Base-by-base conservation (phyloP, 2,888 invertebrate genomes). In the Calliphora vomitoria region DNA sequence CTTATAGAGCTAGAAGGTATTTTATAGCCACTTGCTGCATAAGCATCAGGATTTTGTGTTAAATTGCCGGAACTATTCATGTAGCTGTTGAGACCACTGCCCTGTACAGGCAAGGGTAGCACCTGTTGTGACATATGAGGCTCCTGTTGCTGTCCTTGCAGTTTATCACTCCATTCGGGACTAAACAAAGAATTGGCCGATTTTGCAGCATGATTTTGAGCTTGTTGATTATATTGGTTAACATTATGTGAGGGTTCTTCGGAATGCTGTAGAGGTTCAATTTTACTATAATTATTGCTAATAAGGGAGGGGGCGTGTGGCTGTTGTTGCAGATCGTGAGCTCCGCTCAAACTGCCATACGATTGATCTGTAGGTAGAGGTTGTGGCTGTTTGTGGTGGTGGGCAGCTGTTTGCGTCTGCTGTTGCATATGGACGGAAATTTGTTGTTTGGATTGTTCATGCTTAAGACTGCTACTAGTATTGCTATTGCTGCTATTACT, bases 101-200 rank as follows among this genome's bases (percentile, higher is more conserved):
- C 44, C 8, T 18, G 4, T 55, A 47, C 18, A 11, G 60, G 4
- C 38, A 69, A 20, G 41, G 81, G 58, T 66, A 25, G 72, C 20
- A 58, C 38, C 86, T 89, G 35, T 89, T 69, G 13, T 35, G 55
- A 35, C 89, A 85, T 69, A 44, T 88, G 89, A 71, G 84, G 86
- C 47, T 90, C 89, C 47, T 88, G 85, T 75, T 80, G 79, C 6
- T 75, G 79, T 0, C 72, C 58, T 58, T 79, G 84, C 85, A 90
- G 89, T 79, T 93, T 93, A n/a, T 93, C 93, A 81, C 90, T 92
- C 92, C 93, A 93, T 74, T 94, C 94, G 13, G 94, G 93, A 85
- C 94, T 94, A 82, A 94, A 94, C 83, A 94, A 90, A 0, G 94
- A 94, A 10, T 90, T 89, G 53, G 89, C 88, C 13, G 89, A 89